Percentiles rank a stretch among this genome's conserved stretches.
phyloP scores from a whole-genome alignment of 2,797 vertebrate genomes.

The Sebastes hopkinsi region DNA sequence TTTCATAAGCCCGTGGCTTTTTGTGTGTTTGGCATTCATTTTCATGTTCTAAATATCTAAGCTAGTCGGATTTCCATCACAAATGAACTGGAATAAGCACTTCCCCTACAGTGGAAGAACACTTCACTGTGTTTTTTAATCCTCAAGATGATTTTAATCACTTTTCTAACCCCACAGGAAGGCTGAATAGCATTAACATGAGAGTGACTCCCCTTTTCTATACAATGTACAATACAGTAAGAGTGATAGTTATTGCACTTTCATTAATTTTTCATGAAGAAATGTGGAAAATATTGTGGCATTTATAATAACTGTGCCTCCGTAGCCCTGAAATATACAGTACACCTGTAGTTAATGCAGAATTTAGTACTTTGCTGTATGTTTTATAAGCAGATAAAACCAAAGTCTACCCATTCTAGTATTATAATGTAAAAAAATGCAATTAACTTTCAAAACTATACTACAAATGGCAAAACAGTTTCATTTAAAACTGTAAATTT shows the following conservation, averaged over 20 bases:
- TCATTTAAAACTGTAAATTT: background rate
- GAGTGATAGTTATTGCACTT: background rate
- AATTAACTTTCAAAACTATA: background rate
- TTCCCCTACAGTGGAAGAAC: background rate
- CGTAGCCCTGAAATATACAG: background rate
- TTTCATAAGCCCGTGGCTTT: background rate
- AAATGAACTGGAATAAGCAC: background rate
- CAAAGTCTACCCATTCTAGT: background rate
- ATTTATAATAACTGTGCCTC: background rate
- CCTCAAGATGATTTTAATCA: background rate
- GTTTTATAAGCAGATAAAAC: background rate
- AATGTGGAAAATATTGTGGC: background rate
- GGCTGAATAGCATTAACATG: background rate
- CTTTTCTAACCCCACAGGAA: background rate
- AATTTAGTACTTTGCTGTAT: background rate
- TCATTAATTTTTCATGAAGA: slow-evolving; percentile 14
- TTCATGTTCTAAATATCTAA: background rate
- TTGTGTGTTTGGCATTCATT: background rate
- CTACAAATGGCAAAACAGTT: background rate
- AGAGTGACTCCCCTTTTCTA: background rate
- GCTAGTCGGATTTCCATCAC: background rate
- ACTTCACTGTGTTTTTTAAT: background rate
- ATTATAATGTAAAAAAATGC: background rate
- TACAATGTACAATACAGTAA: background rate
- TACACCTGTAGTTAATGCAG: background rate